These are phyloP conservation scores for Apogon talboti DNA, from an alignment of 2,797 vertebrate species.

Conservation along the genomic window DNA sequence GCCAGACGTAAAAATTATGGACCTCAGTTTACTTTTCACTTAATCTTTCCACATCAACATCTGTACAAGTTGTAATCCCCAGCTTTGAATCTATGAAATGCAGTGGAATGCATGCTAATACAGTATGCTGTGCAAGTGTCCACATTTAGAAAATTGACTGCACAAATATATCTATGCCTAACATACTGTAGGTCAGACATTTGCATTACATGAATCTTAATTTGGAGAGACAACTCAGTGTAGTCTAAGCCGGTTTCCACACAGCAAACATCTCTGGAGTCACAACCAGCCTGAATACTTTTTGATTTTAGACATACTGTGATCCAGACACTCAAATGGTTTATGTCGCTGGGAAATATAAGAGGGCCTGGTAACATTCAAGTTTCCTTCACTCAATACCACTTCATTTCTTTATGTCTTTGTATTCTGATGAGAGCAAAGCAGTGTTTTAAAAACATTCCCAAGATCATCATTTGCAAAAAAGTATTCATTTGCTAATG, in stretches of 20 bases:
- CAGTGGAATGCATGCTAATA: slow-evolving; percentile 82
- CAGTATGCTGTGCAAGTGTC: slow-evolving; percentile 80
- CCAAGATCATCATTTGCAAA: slow-evolving; percentile 69
- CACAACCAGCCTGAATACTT: slow-evolving; percentile 34
- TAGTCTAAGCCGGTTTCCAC: slow-evolving; percentile 44
- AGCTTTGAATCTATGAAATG: slow-evolving; percentile 74
- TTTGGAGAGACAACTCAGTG: slow-evolving; percentile 69
- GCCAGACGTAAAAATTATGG: slow-evolving; percentile 77
- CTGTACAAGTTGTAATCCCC: slow-evolving; percentile 77
- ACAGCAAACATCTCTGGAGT: slow-evolving; percentile 45
- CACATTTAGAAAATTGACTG: slow-evolving; percentile 73
- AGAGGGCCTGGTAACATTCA: slow-evolving; percentile 67
- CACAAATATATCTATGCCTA: slow-evolving; percentile 73
- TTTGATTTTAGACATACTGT: slow-evolving; percentile 46
- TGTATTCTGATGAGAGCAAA: slow-evolving; percentile 62
- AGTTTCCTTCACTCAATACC: slow-evolving; percentile 60
- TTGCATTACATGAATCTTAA: slow-evolving; percentile 72
- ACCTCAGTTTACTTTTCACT: slow-evolving; percentile 67
- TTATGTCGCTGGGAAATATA: slow-evolving; percentile 51
- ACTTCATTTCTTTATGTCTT: slow-evolving; percentile 47
- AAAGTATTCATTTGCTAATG: slow-evolving; percentile 53
- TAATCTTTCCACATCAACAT: slow-evolving; percentile 64
- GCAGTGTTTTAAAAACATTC: slow-evolving; percentile 74
- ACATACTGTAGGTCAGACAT: slow-evolving; percentile 72
- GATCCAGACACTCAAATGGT: slow-evolving; percentile 61